Percentiles rank a stretch among this genome's conserved stretches.
Evolutionary conservation across 2,113 vertebrate genomes (phyloP).

Genomic region (Pollimyrus isidori): DNA sequence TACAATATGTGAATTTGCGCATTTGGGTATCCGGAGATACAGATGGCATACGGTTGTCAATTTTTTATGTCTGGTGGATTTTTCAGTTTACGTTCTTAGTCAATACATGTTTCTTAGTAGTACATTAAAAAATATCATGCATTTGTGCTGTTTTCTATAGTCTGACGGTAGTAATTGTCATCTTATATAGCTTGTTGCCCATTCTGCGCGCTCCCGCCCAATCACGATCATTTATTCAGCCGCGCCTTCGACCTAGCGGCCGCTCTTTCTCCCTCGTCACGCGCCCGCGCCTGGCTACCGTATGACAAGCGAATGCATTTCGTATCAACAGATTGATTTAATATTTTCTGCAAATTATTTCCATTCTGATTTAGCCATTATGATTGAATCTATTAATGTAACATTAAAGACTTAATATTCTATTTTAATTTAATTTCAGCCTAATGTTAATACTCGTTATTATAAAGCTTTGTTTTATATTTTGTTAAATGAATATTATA

Average conservation of each 20-base stretch:
- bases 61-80: background rate
- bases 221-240: background rate
- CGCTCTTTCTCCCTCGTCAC: background rate
- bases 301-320: background rate
- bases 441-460: background rate
- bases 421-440: background rate
- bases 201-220: background rate
- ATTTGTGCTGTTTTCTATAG: background rate
- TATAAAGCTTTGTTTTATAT: background rate
- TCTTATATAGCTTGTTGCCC: background rate
- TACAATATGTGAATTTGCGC: background rate
- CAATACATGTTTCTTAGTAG: background rate
- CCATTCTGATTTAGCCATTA: background rate
- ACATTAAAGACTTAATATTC: background rate
- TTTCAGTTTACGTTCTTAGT: background rate
- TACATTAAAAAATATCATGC: background rate
- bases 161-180: background rate
- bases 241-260: background rate
- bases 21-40: background rate
- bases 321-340: background rate
- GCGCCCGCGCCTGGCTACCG: background rate
- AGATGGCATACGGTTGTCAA: background rate
- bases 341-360: background rate
- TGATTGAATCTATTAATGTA: background rate
- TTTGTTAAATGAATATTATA: background rate